Evolutionary conservation across 2,797 vertebrate genomes (phyloP), one percentile per base, ranked within the genome.

Genomic region (Melanotaenia boesemani): DNA sequence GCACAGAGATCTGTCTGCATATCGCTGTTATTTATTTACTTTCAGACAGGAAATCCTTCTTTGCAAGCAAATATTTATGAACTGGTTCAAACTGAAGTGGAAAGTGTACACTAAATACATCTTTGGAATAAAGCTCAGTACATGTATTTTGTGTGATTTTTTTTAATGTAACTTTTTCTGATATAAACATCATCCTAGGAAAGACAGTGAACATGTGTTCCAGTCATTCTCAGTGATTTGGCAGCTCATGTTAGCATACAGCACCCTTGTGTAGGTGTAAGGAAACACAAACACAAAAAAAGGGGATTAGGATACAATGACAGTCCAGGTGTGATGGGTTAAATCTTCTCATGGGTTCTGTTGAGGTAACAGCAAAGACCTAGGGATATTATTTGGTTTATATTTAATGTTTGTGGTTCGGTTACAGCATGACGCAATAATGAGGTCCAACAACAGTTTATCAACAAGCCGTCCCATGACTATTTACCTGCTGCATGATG

Each of bases 1-100:
- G 80, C 69, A 52, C 67, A 52, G 58, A 77, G 78, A 73, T 67
- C 67, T 28, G 66, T 80, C 83, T 86, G 79, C 76, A 79, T 79
- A 34, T 63, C 67, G 54, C 62, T 28, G 54, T 34, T 48, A 48
- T 48, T 48, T 20, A 48, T 66, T 72, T 72, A 28, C 26, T n/a
- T 71, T 37, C 32, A 22, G 60, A 67, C 64, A 69, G 60, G 52
- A 58, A 55, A 60, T 48, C 64, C 24, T 72, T 76, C 56, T n/a
- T 70, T 70, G n/a, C 70, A 70, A 58, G 63, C 36, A 74, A 44
- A 62, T 48, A 24, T 34, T 58, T 44, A 24, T 8, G 18, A 36
- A 59, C 55, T 65, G n/a, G 39, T 50, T 5, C 13, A 71, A 58
- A 50, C n/a, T 34, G 11, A 15, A 55, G 39, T 12, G 3, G 5